Conservation (phyloP, 2,888 invertebrate genomes). For the Philhelius pedissequus region DNA sequence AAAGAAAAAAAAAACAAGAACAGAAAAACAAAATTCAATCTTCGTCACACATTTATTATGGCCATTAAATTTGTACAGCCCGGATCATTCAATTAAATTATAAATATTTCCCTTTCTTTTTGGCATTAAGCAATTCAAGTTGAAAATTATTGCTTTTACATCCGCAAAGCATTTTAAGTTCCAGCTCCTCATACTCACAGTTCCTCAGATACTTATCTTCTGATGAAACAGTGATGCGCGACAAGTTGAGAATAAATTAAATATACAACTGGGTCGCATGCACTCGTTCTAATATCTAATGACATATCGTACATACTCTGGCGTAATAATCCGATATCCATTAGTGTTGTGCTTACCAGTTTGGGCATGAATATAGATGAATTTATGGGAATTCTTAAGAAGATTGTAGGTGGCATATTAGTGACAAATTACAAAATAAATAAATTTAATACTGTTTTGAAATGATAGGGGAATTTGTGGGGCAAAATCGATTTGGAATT, state of each 20-base stretch:
- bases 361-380: too few relatives aligned
- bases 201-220: not conserved
- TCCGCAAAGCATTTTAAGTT: constrained; percentile 40
- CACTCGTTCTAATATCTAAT: not conserved
- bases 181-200: not conserved
- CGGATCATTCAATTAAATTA: constrained; percentile 62
- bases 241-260: not conserved
- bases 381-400: too few relatives aligned
- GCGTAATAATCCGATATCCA: too few relatives aligned
- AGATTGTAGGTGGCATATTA: too few relatives aligned
- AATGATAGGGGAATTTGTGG: too few relatives aligned
- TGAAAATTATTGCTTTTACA: constrained; percentile 55
- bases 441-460: too few relatives aligned
- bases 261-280: not conserved
- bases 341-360: too few relatives aligned
- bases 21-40: too few relatives aligned
- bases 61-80: constrained; percentile 56
- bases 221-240: not conserved
- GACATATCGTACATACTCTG: too few relatives aligned
- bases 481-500: too few relatives aligned
- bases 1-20: not conserved
- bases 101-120: constrained; percentile 50
- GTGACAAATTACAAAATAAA: too few relatives aligned
- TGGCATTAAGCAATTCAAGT: constrained; percentile 28
- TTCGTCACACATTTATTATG: constrained; percentile 27